Evolutionary conservation across 2,113 vertebrate genomes (phyloP), one percentile per base, ranked within the genome.

Genomic region (Morone chrysops): DNA sequence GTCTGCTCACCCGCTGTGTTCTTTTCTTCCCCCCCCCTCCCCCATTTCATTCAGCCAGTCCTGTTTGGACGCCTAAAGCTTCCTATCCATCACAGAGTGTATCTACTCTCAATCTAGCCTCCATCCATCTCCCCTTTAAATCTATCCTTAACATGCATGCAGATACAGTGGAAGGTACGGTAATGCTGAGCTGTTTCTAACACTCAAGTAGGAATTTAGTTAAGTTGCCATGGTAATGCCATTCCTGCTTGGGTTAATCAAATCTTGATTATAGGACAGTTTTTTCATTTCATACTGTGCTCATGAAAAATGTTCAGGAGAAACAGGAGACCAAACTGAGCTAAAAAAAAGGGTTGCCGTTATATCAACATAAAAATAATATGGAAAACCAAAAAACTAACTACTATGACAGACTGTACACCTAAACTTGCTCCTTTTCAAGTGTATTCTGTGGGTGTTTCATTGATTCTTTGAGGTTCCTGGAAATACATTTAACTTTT

Each of bases 31-130:
- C 62, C 38, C 4, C 50, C 13, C 40, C 16, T n/a, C 59, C 1
- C 53, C 20, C 43, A 18, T 38, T 57, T 13, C 22, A 57, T 4
- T 8, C 25, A 36, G 57, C 12, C 57, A 4, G 11, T 53, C n/a
- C 57, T 40, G 36, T 43, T 8, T 41, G 14, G 54, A 61, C 8
- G 70, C 71, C 60, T 20, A 1, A 41, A 71, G 76, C 82, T 16
- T 57, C 22, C 17, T 1, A 31, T 79, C 63, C 38, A 53, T 78
- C 43, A 70, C 31, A 0, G 56, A 75, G 65, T 38, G 50, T n/a
- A 73, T 66, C 60, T 57, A 65, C 59, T 75, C 13, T 56, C 60
- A 6, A 56, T 62, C 47, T 48, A 62, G 70, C n/a, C 70, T 81
- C 53, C 54, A 38, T 69, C 53, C 31, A 5, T 69, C 54, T 53